Percentiles rank a stretch among this genome's conserved stretches.
phyloP scores from a whole-genome alignment of 2,888 invertebrate species.

The Doris montereyensis region DNA sequence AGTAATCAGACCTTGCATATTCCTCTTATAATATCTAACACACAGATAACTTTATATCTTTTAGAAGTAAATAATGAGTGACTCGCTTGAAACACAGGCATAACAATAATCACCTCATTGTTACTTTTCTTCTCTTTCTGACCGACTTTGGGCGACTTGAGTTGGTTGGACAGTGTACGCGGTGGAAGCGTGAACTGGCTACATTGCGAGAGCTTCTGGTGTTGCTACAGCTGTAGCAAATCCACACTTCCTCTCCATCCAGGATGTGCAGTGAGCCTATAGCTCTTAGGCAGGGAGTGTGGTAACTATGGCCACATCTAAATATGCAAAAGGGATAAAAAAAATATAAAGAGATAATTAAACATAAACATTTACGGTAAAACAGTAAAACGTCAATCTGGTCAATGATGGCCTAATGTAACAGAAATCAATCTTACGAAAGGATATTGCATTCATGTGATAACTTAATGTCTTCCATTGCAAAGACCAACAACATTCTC shows the following conservation, averaged over 20 bases:
- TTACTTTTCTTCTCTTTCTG: conserved; percentile 45
- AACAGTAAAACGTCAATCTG: not conserved
- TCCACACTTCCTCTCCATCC: conserved; percentile 66
- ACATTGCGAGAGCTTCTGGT: conserved; percentile 53
- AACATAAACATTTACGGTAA: not conserved
- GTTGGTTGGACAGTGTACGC: conserved; percentile 58
- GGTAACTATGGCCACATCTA: conserved; percentile 72
- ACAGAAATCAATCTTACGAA: not conserved
- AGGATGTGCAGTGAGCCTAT: conserved; percentile 62
- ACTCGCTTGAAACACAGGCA: no score
- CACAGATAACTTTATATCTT: no score
- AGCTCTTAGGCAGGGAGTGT: conserved; percentile 64
- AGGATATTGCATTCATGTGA: not conserved
- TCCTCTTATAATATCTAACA: no score
- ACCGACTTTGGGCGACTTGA: conserved; percentile 43
- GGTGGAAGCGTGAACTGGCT: conserved; percentile 63
- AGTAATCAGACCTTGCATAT: no score
- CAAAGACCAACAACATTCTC: no score
- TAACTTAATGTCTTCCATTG: no score
- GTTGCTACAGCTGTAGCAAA: conserved; percentile 67
- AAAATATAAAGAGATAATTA: not conserved
- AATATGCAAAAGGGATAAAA: conserved; percentile 15
- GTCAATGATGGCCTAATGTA: not conserved
- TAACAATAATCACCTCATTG: no score
- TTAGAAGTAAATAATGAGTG: no score